These are phyloP conservation scores for Neotragus moschatus DNA, from an alignment of 2,113 vertebrate species.

Conservation along the genomic window DNA sequence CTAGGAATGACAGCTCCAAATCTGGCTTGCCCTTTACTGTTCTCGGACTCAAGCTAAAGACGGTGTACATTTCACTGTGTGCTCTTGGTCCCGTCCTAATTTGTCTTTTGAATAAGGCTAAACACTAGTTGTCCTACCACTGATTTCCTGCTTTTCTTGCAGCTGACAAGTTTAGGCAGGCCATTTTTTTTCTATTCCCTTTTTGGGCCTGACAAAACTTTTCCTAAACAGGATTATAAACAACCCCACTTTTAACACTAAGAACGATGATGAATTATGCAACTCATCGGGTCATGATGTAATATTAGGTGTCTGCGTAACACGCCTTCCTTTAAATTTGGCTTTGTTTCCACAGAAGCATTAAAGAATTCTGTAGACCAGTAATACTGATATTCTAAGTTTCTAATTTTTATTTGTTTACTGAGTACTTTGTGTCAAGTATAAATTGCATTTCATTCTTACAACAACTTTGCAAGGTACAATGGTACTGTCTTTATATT, in stretches of 20 bases:
- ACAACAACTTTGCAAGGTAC: not conserved
- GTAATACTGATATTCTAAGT: constrained; percentile 17
- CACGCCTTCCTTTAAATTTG: not conserved
- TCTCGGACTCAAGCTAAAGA: not conserved
- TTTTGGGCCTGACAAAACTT: constrained; percentile 52
- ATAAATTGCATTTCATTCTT: not conserved
- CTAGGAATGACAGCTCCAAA: not conserved
- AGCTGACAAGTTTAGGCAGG: constrained; percentile 53
- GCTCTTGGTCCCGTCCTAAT: constrained; percentile 38
- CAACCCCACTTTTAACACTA: constrained; percentile 33
- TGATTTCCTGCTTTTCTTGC: constrained; percentile 64
- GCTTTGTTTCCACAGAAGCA: constrained; percentile 4
- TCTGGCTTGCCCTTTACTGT: not conserved
- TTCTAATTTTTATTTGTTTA: constrained; percentile 28
- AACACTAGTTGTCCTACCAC: not conserved
- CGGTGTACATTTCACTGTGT: not conserved
- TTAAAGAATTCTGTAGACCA: not conserved
- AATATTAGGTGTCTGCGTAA: not conserved
- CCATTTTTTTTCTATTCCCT: constrained; percentile 37
- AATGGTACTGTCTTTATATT: not conserved
- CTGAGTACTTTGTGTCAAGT: not conserved
- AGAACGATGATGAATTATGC: constrained; percentile 11
- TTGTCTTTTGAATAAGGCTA: constrained; percentile 38
- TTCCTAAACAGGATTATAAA: constrained; percentile 57
- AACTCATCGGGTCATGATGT: constrained; percentile 32